Evolutionary conservation across 2,113 vertebrate species (phyloP), one percentile per base, ranked within the genome.

Genomic region (Tenrec ecaudatus): DNA sequence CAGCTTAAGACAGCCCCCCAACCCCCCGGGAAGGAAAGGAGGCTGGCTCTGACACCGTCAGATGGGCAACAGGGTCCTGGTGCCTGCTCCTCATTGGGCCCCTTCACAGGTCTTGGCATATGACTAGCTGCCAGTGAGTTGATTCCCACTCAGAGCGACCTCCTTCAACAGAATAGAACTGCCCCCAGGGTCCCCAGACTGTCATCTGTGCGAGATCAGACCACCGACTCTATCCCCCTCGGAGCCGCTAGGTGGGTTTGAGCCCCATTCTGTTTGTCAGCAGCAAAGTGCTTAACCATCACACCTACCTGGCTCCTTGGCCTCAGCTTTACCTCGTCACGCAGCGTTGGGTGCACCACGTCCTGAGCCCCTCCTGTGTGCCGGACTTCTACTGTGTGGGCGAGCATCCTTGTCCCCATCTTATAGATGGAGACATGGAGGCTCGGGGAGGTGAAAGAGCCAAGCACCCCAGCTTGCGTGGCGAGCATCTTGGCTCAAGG

Each of bases 81-180:
- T 0, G 4, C 1, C 33, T 47, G 12, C 3, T 43, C 53, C 68
- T 79, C 0, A 0, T 0, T 20, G 81, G 75, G 47, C 47, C 7
- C 25, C 14, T 62, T 33, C 1, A 2, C 31, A 40, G 40, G 7
- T 69, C 43, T 25, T 25, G 6, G 66, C 66, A 71, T 19, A 31
- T 71, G 6, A n/a, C 19, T 71, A 33, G 68, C 15, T 17, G 16
- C 68, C 16, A 2, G 6, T 14, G 15, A 69, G 31, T n/a, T n/a
- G 29, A 64, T n/a, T n/a, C 31, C 8, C 7, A 31, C 66, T 69
- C 29, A 69, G 11, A 31, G 31, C 31, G 12, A 33, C n/a, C 25
- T 27, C 64, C 25, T 66, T 23, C 14, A 10, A 66, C 64, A 66
- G 7, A 40, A 40, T 40, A 62, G 60, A 62, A 69, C 31, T n/a